Conservation (phyloP, 2,888 invertebrate genomes). For the Cepaea hortensis region DNA sequence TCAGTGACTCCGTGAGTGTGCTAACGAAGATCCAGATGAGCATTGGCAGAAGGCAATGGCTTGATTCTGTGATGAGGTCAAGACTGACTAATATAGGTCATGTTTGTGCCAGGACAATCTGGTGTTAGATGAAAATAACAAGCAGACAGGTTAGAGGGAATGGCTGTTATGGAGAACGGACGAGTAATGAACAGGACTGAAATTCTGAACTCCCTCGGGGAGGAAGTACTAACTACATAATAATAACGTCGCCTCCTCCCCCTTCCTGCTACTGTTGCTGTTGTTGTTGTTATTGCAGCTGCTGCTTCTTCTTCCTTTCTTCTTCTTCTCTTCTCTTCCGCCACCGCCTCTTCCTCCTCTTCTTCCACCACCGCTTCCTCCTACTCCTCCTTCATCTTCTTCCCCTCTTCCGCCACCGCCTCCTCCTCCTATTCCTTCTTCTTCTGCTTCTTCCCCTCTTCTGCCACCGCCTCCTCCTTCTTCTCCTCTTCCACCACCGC, state of each 20-base stretch:
- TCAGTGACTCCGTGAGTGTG: no score
- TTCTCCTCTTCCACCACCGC: not conserved
- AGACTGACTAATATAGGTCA: no score
- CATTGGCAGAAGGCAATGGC: no score
- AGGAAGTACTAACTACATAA: not conserved
- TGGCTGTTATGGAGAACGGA: no score
- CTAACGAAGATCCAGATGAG: no score
- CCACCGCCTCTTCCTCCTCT: not conserved
- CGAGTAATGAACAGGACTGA: not conserved
- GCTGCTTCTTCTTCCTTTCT: conserved; percentile 29
- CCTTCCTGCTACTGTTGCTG: not conserved
- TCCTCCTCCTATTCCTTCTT: conserved; percentile 18
- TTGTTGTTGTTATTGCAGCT: not conserved
- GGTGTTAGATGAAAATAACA: no score
- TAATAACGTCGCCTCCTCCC: not conserved
- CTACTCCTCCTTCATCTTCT: not conserved
- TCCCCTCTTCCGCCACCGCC: conserved; percentile 12
- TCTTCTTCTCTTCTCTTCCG: conserved; percentile 5
- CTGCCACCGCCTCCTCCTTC: not conserved
- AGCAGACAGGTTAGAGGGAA: no score
- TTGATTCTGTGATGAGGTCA: no score
- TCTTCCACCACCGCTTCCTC: not conserved
- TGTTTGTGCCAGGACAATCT: no score
- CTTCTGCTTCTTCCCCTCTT: conserved; percentile 15
- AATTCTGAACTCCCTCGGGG: not conserved